Conservation (phyloP, 2,113 vertebrate genomes). For the Epinephelus cyanopodus region DNA sequence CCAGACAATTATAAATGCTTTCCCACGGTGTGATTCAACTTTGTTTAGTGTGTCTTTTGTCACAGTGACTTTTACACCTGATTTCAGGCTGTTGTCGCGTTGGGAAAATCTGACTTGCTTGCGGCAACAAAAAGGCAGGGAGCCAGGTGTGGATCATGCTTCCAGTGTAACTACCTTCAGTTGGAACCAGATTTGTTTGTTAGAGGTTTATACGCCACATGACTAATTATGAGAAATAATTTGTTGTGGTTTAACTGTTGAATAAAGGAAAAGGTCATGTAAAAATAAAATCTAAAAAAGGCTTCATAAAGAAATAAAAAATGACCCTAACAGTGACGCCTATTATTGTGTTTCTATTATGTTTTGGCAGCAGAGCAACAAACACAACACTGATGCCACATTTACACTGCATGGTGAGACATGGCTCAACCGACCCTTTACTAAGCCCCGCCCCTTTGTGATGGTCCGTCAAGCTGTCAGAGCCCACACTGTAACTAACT, state of each 20-base stretch:
- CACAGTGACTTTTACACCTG: slow-evolving; percentile 71
- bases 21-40: slow-evolving; percentile 79
- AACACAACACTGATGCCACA: no score
- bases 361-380: no score
- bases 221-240: not conserved
- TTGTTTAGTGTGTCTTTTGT: slow-evolving; percentile 69
- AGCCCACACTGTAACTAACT: no score
- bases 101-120: slow-evolving; percentile 81
- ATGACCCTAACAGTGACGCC: no score
- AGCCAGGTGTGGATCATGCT: slow-evolving; percentile 62
- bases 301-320: no score
- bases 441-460: no score
- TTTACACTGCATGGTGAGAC: no score
- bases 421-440: no score
- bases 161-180: slow-evolving; percentile 66
- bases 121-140: slow-evolving; percentile 63
- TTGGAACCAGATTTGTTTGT: slow-evolving; percentile 73
- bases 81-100: slow-evolving; percentile 61
- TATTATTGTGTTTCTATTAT: no score
- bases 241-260: not conserved
- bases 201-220: slow-evolving; percentile 11
- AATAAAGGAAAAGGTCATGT: not conserved
- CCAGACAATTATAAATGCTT: slow-evolving; percentile 74
- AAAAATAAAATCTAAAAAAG: not conserved
- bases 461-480: no score